Evolutionary conservation across 2,888 invertebrate genomes (phyloP).

Genomic region (Andricus curvator): DNA sequence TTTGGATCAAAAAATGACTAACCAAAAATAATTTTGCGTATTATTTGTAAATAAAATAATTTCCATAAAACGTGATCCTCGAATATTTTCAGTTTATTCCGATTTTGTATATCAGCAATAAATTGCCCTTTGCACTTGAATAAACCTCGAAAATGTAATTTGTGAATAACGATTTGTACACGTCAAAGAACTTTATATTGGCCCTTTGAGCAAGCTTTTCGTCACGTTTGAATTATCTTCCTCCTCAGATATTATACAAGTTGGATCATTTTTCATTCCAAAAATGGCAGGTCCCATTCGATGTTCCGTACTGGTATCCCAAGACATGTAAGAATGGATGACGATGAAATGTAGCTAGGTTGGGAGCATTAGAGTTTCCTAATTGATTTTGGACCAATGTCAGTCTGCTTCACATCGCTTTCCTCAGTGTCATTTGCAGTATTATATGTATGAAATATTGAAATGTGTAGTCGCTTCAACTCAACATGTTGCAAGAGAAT

Average conservation of each 20-base stretch:
- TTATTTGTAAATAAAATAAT: no score
- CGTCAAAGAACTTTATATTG: not conserved
- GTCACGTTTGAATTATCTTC: slow-evolving; percentile 10
- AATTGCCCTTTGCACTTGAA: not conserved
- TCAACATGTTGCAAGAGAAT: not conserved
- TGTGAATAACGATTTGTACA: not conserved
- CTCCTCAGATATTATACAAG: slow-evolving; percentile 3
- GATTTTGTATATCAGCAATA: not conserved
- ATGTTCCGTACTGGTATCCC: not conserved
- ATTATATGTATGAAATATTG: not conserved
- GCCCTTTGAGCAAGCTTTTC: not conserved
- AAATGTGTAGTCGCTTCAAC: not conserved
- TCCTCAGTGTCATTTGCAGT: not conserved
- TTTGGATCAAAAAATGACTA: no score
- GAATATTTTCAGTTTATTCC: no score
- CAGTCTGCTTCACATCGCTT: not conserved
- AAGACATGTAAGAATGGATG: slow-evolving; percentile 11
- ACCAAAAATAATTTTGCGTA: no score
- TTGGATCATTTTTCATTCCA: slow-evolving; percentile 11
- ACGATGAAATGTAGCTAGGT: not conserved
- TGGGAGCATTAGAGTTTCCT: not conserved
- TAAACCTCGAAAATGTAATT: not conserved
- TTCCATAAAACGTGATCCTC: no score
- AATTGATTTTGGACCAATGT: slow-evolving; percentile 4
- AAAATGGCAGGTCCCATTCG: slow-evolving; percentile 10